Base-by-base conservation (phyloP, 2,888 invertebrate genomes). In the Tetrapedia diversipes region DNA sequence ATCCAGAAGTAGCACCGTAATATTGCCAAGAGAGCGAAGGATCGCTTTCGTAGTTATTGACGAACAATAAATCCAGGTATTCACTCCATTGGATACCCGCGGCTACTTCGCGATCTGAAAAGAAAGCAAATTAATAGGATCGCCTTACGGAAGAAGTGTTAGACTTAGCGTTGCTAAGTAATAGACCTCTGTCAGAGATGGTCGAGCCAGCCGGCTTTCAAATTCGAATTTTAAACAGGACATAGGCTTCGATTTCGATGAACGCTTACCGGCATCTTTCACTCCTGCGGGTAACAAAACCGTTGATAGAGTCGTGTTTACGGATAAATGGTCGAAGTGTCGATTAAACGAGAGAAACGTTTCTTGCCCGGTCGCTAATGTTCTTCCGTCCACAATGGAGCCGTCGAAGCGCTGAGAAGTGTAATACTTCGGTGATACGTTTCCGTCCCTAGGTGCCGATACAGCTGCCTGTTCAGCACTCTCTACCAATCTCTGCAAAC, bases 21-120 rank as follows among this genome's bases (percentile, higher is more conserved):
- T 98, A 98, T 93, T 99, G 99, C 98, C 99, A 99, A n/a, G 97
- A 97, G 49, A 98, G 93, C 1, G 97, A 96, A 0, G 98, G 97
- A 92, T 98, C 98, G 81, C 95, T 95, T 90, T 97, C 96, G 90
- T 97, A 96, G 93, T 99, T 99, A 90, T 96, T 96, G 85, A 95
- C 95, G 92, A 98, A 99, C 79, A 96, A 93, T 24, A 96, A 95
- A 92, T 99, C 98, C 90, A 99, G 93, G 89, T 96, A 96, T 85
- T 97, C 96, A 65, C 98, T 98, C 99, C 99, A 99, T 87, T 96
- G 96, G 83, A 99, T 97, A 66, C 98, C 97, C 89, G 97, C 95
- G 87, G 97, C 94, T 22, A 99, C 96, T 85, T 97, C 96, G 16
- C 94, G 92, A 89, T 97, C 96, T 96, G 93, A 86, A 89, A 90